A percentile compares a stretch with the other conserved stretches of the same genome.
Evolutionary conservation across 2,888 invertebrate species (phyloP).

Genomic region (Drosophila koepferae): DNA sequence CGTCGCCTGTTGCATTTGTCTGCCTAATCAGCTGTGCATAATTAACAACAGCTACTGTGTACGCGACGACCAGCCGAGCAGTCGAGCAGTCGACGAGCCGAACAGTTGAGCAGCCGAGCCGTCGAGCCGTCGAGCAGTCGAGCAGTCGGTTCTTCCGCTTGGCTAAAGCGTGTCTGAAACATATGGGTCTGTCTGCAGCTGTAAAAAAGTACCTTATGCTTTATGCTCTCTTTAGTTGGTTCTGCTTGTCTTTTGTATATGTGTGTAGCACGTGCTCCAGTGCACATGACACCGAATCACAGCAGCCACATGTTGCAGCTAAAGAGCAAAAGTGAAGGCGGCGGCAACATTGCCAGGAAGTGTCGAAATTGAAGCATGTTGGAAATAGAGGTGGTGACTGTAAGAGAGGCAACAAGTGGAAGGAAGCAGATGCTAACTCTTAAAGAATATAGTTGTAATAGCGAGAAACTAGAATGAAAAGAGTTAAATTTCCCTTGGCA

Average conservation of each 20-base stretch:
- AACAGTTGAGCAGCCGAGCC: background rate
- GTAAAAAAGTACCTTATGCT: slow-evolving; percentile 61
- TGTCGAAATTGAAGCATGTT: slow-evolving; percentile 10
- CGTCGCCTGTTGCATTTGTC: slow-evolving; percentile 73
- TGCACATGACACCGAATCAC: slow-evolving; percentile 79
- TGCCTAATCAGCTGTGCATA: slow-evolving; percentile 77
- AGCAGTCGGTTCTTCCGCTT: slow-evolving; percentile 75
- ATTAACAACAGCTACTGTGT: slow-evolving; percentile 77
- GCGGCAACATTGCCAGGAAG: slow-evolving; percentile 50
- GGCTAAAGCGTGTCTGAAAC: slow-evolving; percentile 81
- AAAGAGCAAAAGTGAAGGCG: background rate
- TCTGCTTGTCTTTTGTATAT: slow-evolving; percentile 9
- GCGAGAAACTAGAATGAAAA: background rate
- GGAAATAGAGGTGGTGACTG: background rate
- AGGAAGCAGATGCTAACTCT: too few species aligned
- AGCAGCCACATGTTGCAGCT: slow-evolving; percentile 31
- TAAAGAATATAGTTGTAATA: background rate
- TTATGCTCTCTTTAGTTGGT: slow-evolving; percentile 13
- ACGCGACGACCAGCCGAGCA: slow-evolving; percentile 52
- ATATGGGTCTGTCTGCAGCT: slow-evolving; percentile 68
- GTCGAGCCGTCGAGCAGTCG: slow-evolving; percentile 16
- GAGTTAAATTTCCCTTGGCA: background rate
- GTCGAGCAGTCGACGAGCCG: background rate
- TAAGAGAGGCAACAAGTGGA: background rate
- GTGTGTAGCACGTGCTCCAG: slow-evolving; percentile 76